Percentiles rank a stretch among this genome's conserved stretches.
phyloP scores from a whole-genome alignment of 2,888 invertebrate genomes.

The Poecilobothrus nobilitatus region DNA sequence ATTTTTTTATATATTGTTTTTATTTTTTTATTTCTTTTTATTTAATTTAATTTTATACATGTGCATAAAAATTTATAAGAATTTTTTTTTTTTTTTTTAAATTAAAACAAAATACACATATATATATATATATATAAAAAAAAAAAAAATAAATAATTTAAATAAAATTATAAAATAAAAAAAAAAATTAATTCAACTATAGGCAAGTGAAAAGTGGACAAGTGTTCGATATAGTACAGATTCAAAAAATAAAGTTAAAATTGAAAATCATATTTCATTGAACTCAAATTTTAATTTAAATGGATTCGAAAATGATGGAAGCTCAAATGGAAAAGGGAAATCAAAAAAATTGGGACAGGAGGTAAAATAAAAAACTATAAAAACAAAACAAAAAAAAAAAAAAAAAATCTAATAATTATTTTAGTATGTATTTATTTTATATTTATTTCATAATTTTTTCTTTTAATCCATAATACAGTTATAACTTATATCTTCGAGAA shows the following conservation, averaged over 20 bases:
- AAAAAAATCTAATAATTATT: too few species aligned
- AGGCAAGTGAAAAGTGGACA: constrained; percentile 34
- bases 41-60: too few species aligned
- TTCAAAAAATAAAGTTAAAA: constrained; percentile 31
- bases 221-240: constrained; percentile 32
- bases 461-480: too few species aligned
- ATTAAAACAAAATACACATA: background rate
- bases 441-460: too few species aligned
- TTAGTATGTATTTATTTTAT: too few species aligned
- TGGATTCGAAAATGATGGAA: constrained; percentile 29
- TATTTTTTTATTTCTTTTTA: background rate
- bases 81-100: background rate
- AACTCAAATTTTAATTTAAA: constrained; percentile 33
- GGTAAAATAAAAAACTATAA: constrained; percentile 22
- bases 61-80: too few species aligned
- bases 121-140: background rate
- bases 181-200: constrained; percentile 5
- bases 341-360: constrained; percentile 28
- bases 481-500: too few species aligned
- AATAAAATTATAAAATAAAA: too few species aligned
- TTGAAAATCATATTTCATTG: constrained; percentile 32
- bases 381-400: background rate
- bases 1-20: too few species aligned
- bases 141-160: background rate
- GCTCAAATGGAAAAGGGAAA: constrained; percentile 25